These are phyloP conservation scores for Paradoxurus hermaphroditus DNA, from an alignment of 2,113 vertebrate species.

Conservation along the genomic window DNA sequence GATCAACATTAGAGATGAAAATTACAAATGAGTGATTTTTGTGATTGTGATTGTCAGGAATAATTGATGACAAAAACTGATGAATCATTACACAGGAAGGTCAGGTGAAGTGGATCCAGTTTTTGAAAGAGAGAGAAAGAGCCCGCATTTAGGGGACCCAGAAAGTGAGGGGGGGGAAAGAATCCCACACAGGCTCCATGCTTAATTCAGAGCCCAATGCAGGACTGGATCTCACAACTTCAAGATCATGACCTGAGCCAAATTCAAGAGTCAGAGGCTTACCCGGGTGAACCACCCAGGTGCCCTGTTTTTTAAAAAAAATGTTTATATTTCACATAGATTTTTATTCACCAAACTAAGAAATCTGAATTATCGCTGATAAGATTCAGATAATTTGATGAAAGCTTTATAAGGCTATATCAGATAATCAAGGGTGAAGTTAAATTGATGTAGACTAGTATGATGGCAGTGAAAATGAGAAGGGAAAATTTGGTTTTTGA, in stretches of 20 bases:
- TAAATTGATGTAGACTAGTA: not conserved
- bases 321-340: not conserved
- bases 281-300: no score
- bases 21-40: not conserved
- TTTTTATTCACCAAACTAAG: not conserved
- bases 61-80: not conserved
- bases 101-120: not conserved
- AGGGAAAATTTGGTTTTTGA: not conserved
- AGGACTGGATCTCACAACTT: no score
- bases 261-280: no score
- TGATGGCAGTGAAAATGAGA: not conserved
- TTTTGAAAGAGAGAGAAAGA: no score
- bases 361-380: not conserved
- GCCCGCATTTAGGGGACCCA: no score
- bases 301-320: no score
- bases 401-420: not conserved
- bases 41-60: not conserved
- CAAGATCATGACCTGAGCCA: no score
- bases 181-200: no score
- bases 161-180: no score
- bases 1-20: not conserved
- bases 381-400: not conserved
- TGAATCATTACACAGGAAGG: not conserved
- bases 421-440: not conserved
- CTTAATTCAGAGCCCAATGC: no score